Evolutionary conservation across 2,888 invertebrate genomes (phyloP), one percentile per base, ranked within the genome.

Genomic region (Tridacna gigas): DNA sequence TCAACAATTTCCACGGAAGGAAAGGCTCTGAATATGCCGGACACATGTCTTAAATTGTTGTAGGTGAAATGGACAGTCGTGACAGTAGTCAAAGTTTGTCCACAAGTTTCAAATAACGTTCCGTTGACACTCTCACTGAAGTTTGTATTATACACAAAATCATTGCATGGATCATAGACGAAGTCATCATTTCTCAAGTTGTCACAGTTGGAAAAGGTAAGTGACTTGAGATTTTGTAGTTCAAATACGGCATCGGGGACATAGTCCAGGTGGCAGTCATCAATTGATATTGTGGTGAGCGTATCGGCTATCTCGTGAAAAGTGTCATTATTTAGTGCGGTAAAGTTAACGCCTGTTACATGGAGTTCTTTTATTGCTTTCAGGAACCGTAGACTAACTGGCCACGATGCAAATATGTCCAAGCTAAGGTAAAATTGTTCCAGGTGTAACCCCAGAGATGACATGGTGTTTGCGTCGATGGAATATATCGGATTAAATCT

Each of bases 271-370:
- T 71, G 9, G 0, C 51, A 51, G 22, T 48, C 13, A 7, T 48
- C 13, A 71, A 71, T 71, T 4, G 12, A 9, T 22, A 71, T 48
- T 20, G 15, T 51, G 3, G 20, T n/a, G 4, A 71, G 20, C 0
- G 71, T 51, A 25, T 71, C 25, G 22, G n/a, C 71, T 12, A 71
- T 51, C 13, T 25, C 71, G 15, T 71, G 25, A 51, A 71, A 71
- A 0, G 22, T 51, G 51, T 71, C 22, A 51, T 47, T 25, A 26
- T 71, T 51, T 22, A 71, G n/a, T 22, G 22, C 22, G 12, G 71
- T 25, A 25, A 25, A 13, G 26, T 51, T 71, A 15, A 71, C 12
- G 18, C 51, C 22, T n/a, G 25, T 22, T 18, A 71, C 25, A 26
- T 51, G 22, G 4, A 71, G 20, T n/a, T 18, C 22, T 25, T 11